Base-by-base conservation (phyloP, 1,140 invertebrate species). In the Trinorchestia longiramus region DNA sequence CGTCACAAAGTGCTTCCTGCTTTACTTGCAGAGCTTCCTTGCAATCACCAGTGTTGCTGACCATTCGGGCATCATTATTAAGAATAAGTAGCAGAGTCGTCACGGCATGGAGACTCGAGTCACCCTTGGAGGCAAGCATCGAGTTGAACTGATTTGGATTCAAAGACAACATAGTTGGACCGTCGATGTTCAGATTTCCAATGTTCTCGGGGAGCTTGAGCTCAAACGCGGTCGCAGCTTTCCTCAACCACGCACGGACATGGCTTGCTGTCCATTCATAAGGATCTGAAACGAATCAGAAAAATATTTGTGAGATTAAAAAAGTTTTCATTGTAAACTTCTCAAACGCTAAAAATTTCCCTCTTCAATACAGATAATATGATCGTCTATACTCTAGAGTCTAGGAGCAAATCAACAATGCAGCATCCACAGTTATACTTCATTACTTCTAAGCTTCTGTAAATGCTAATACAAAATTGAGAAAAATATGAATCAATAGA, bases 151-250 rank as follows among this genome's bases (percentile, higher is more conserved):
- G 43, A 45, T 44, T 45, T 6, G 92, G 43, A 43, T 40, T 94
- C 43, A 94, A n/a, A 40, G 92, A 94, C 43, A 94, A 15, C 36
- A 94, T 15, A 19, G 44, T 94, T 11, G 36, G 41, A 11, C 92
- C 92, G 43, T 94, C 92, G 92, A 94, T 94, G 44, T 94, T 94
- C 36, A 94, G 36, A 40, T 94, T 94, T 43, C 43, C 40, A n/a
- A 43, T 94, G 40, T 45, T 47, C 92, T 45, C 43, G 28, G 92
- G 92, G 43, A 94, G 44, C 11, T n/a, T 94, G 11, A 45, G 36
- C 44, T 45, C 36, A 40, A 45, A 45, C 36, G 6, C 36, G 0
- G 36, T 94, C 41, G 92, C 44, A 47, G 92, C 92, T n/a, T 43
- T 40, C 44, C 43, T 94, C 92, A 94, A n/a, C 43, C 92, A 94